Evolutionary conservation across 2,888 invertebrate species (phyloP).

Genomic region (Tachina fera): DNA sequence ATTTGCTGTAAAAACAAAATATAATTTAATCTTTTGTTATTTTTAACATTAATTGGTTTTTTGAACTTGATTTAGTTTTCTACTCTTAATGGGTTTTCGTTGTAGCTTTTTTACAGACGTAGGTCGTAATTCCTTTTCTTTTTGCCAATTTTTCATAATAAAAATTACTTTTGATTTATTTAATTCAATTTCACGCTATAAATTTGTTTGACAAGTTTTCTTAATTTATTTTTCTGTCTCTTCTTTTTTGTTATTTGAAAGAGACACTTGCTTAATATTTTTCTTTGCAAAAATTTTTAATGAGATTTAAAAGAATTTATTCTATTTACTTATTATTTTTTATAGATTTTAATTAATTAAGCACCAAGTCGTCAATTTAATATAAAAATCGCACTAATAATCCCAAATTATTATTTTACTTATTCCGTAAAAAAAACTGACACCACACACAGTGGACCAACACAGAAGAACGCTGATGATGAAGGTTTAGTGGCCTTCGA

Average conservation of each 20-base stretch:
- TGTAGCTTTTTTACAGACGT: neutral
- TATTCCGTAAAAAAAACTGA: no score
- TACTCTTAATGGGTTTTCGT: neutral
- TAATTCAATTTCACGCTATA: slow-evolving; percentile 9
- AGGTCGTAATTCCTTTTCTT: neutral
- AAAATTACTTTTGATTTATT: slow-evolving; percentile 24
- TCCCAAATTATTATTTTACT: no score
- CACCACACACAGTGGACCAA: no score
- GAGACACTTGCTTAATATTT: neutral
- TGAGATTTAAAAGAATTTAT: no score
- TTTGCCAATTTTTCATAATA: slow-evolving; percentile 1
- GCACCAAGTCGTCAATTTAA: no score
- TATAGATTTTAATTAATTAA: no score
- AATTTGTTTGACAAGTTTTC: slow-evolving; percentile 23
- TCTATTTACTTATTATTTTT: no score
- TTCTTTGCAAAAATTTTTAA: neutral
- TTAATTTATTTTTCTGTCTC: neutral
- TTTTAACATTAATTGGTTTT: slow-evolving; percentile 5
- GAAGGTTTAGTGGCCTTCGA: no score
- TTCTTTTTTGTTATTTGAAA: neutral
- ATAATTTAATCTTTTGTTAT: slow-evolving; percentile 36
- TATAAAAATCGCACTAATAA: no score
- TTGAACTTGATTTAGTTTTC: neutral
- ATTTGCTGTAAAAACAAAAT: slow-evolving; percentile 14
- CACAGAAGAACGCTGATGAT: no score